Base-by-base conservation (phyloP, 2,797 vertebrate species). In the Ciconia nigra region DNA sequence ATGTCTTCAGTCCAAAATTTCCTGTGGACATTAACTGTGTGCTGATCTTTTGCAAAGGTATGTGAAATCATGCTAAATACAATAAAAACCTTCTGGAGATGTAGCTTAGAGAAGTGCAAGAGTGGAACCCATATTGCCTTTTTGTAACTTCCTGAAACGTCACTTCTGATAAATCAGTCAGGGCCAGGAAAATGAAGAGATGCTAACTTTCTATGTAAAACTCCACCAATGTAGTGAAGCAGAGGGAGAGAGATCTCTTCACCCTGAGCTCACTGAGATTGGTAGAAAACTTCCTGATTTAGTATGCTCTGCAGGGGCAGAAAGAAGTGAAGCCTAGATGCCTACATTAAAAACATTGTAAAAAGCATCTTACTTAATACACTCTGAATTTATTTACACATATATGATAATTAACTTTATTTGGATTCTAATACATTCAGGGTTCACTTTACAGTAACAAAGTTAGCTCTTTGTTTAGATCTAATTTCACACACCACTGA, bases 401-500 rank as follows among this genome's bases (percentile, higher is more conserved):
- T 65, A n/a, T 20, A 21, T 0, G 1, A 61, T 90, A 51, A 61
- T 78, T 49, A 72, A 41, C 19, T 46, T 87, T 57, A 29, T 74
- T 91, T 92, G 39, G 18, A 54, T 79, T 92, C 44, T 58, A 11
- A n/a, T 71, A 39, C 18, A 70, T 73, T 37, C 21, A 61, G 46
- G 16, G 18, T 87, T 92, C 42, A 54, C 57, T 89, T 82, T 87
- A 73, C 55, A 87, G 66, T 83, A 77, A 89, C 28, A 58, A 95
- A 93, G 31, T 55, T 51, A 74, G 61, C 20, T 96, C 65, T 86
- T 96, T 81, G 65, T 87, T 85, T 93, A 74, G 54, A 86, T 83
- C 16, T 88, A 69, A 96, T 97, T 96, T 96, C 89, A 93, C 87
- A 90, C 76, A 65, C n/a, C 72, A 91, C 57, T 94, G 82, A 46